These are phyloP conservation scores for Discoglossus pictus DNA, from an alignment of 2,797 vertebrate genomes.

Conservation along the genomic window DNA sequence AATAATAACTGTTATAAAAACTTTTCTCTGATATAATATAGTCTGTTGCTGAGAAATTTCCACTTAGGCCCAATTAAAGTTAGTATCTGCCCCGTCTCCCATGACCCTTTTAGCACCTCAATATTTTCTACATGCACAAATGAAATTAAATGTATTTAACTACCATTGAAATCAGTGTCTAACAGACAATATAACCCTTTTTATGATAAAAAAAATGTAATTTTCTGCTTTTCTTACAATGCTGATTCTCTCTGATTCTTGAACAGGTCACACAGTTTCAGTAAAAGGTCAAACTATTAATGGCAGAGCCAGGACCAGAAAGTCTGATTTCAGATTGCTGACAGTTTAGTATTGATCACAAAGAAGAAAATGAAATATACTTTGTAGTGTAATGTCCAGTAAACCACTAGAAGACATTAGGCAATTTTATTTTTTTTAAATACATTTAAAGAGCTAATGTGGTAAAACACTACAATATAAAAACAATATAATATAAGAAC, in stretches of 20 bases:
- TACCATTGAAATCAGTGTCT: constrained; percentile 7
- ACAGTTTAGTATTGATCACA: constrained; percentile 34
- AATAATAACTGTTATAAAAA: too few species aligned
- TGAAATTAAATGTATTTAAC: constrained; percentile 18
- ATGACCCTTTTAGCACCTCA: neutral
- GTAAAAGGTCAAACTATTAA: constrained; percentile 29
- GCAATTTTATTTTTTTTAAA: too few species aligned
- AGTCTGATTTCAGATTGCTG: constrained; percentile 19
- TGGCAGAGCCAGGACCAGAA: neutral
- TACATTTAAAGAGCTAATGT: too few species aligned
- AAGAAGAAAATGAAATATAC: constrained; percentile 33
- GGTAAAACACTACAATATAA: too few species aligned
- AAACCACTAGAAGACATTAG: too few species aligned
- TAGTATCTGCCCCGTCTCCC: neutral
- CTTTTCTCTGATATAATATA: too few species aligned
- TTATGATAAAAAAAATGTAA: neutral
- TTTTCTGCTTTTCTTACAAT: constrained; percentile 4
- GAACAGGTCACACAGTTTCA: constrained; percentile 17
- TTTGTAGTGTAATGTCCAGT: constrained; percentile 24
- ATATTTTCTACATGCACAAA: too few species aligned
- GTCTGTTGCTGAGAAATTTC: neutral
- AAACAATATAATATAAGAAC: too few species aligned
- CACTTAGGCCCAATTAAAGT: too few species aligned
- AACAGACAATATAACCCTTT: neutral
- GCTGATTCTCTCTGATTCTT: too few species aligned